Conservation (phyloP, 2,113 vertebrate genomes). For the Lates calcarifer region DNA sequence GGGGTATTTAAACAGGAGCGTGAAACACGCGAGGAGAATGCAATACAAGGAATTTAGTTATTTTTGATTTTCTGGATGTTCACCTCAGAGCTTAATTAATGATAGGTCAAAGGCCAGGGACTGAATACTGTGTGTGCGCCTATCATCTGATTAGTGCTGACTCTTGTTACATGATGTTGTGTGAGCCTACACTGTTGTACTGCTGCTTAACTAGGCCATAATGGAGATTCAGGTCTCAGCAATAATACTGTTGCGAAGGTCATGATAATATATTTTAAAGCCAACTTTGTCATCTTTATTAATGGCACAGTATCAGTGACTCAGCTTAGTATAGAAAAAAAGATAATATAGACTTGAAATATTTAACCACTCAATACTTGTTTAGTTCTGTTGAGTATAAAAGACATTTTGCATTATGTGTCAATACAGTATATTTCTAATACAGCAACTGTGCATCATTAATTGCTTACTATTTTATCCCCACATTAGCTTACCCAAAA, state of each 20-base stretch:
- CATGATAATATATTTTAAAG: not conserved
- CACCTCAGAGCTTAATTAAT: slow-evolving; percentile 11
- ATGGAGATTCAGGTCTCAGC: not conserved
- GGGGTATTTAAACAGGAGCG: slow-evolving; percentile 5
- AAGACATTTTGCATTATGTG: no score
- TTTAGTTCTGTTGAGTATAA: no score
- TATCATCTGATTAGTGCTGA: slow-evolving; percentile 9
- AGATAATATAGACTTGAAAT: no score
- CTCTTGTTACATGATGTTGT: not conserved
- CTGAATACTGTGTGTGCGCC: not conserved
- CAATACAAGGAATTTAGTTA: slow-evolving; percentile 31
- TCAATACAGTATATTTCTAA: no score
- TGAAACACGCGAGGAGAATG: slow-evolving; percentile 50
- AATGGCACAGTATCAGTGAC: not conserved
- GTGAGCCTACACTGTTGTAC: not conserved
- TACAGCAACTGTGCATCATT: no score
- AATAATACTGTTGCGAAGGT: not conserved
- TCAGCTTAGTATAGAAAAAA: no score
- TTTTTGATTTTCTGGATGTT: slow-evolving; percentile 29
- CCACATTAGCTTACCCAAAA: no score
- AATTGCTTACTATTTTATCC: no score
- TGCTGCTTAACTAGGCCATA: not conserved
- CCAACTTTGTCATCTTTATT: not conserved
- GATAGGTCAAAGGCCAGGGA: not conserved
- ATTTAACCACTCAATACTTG: no score